phyloP scores from a whole-genome alignment of 2,888 invertebrate genomes.

The Athalia rosae region DNA sequence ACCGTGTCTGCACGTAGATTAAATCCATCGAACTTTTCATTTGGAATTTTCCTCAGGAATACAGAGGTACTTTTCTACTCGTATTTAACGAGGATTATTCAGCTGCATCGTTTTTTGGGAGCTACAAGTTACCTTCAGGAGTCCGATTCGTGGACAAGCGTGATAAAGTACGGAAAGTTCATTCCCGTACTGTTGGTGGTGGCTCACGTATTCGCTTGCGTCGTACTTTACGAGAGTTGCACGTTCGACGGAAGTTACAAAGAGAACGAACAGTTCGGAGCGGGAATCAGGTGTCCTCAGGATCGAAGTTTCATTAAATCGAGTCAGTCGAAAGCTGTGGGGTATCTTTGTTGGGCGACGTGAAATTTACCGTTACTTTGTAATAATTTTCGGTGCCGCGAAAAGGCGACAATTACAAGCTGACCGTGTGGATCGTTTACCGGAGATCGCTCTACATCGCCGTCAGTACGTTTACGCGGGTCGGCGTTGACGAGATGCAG shows the following conservation, averaged over 20 bases:
- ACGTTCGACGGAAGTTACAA: background rate
- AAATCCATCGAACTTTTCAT: background rate
- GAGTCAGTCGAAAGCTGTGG: background rate
- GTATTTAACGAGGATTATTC: slow-evolving; percentile 28
- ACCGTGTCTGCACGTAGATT: background rate
- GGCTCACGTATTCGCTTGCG: slow-evolving; percentile 17
- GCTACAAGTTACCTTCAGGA: slow-evolving; percentile 22
- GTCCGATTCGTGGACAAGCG: slow-evolving; percentile 2
- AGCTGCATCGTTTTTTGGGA: slow-evolving; percentile 20
- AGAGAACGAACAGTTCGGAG: background rate
- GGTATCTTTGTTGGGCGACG: background rate
- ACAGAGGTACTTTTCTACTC: slow-evolving; percentile 24
- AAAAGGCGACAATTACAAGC: background rate
- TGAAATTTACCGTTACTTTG: background rate
- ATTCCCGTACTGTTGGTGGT: slow-evolving; percentile 10
- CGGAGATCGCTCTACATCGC: slow-evolving; percentile 27
- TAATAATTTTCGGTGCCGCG: background rate
- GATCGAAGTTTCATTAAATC: slow-evolving; percentile 26
- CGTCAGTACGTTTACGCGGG: background rate
- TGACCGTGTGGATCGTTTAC: slow-evolving; percentile 6
- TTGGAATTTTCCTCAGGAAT: background rate
- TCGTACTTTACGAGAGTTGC: slow-evolving; percentile 25
- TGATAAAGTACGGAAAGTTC: slow-evolving; percentile 33
- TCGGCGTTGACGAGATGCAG: slow-evolving; percentile 7
- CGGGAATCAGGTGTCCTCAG: slow-evolving; percentile 14